Evolutionary conservation across 1,140 invertebrate species (phyloP), one percentile per base, ranked within the genome.

Genomic region (Drosophila chauvacae): DNA sequence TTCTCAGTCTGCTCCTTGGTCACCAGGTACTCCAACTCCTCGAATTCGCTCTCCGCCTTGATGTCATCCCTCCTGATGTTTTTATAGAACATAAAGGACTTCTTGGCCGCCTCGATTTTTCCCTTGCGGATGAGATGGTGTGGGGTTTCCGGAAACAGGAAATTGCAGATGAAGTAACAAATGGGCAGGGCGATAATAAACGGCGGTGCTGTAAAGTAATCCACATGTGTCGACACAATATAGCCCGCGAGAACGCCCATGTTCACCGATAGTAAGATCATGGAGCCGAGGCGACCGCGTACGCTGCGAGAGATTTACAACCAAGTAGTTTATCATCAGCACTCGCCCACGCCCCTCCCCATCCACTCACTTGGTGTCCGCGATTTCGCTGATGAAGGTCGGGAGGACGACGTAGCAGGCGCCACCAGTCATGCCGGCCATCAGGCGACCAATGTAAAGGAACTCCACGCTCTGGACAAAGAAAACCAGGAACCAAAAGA

Each of bases 91-190:
- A 71, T 64, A 41, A 97, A 93, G 5, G 95, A 94, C 13, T 93
- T 93, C 48, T 95, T 94, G 0, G 97, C 97, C 42, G 95, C 95
- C 5, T 93, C 93, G 23, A 94, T 93, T 14, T 95, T 93, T 13
- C 94, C 94, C 86, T 93, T 93, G 68, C 94, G 93, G 62, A 96
- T 93, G 2, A 96, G 92, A 93, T 95, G 96, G 13, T 95, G 93
- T 0, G 97, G 97, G 9, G 97, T 97, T 92, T 98, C 97, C 0
- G 97, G 97, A 92, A 98, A 65, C 81, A 94, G 95, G 35, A 95
- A 68, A 18, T 97, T 96, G 1, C 94, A 93, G 1, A 94, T 57
- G 0, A 96, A 92, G 39, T 96, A 95, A 0, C 96, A 51, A 1
- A 96, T 79, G 10, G 96, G 95, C 26, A 97, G 82, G 0, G 95